These are phyloP conservation scores for Pitta sordida DNA, from an alignment of 2,113 vertebrate species.

Conservation along the genomic window DNA sequence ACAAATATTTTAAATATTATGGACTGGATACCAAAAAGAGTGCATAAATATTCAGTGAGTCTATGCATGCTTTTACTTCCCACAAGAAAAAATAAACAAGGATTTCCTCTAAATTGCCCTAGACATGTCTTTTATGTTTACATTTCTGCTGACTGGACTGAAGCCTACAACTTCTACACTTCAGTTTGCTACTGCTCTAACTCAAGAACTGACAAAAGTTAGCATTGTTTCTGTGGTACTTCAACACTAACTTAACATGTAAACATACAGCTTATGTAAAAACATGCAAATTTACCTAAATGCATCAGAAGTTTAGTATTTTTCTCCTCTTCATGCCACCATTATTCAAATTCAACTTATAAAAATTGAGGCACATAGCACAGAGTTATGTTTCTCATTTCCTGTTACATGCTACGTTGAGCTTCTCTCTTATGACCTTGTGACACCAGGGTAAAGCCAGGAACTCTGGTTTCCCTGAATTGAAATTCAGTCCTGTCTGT, in stretches of 20 bases:
- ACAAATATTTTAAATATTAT: neutral
- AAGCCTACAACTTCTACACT: neutral
- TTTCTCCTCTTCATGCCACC: neutral
- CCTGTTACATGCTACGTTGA: neutral
- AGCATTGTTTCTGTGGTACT: neutral
- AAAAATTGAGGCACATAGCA: neutral
- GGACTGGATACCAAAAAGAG: neutral
- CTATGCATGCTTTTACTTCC: neutral
- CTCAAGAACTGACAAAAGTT: neutral
- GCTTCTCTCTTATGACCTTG: neutral
- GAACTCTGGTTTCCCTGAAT: neutral
- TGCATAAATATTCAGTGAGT: neutral
- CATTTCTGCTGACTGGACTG: neutral
- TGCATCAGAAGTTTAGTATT: neutral
- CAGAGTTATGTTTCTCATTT: neutral
- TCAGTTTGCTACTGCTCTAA: neutral
- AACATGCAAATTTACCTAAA: neutral
- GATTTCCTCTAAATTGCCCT: neutral
- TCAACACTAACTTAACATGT: neutral
- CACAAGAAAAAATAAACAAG: neutral
- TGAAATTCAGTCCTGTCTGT: neutral
- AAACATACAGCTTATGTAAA: neutral
- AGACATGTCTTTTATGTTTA: neutral
- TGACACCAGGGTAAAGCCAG: neutral
- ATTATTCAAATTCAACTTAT: neutral